These are phyloP conservation scores for Eidolon helvum DNA, from an alignment of 2,113 vertebrate genomes.

Conservation along the genomic window DNA sequence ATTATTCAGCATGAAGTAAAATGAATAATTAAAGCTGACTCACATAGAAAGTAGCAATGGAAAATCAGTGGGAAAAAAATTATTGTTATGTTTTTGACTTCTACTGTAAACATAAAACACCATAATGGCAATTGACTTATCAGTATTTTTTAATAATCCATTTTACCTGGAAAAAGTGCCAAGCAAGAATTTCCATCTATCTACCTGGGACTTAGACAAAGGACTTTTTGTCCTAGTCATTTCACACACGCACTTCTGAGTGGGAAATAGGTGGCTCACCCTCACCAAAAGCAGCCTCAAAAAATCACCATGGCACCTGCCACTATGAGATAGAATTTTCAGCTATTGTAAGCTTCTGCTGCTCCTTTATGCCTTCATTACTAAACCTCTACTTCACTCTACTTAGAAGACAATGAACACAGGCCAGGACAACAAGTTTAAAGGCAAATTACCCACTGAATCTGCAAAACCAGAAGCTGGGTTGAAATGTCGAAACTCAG, in stretches of 20 bases:
- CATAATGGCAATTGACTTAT: background rate
- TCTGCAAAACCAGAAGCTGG: background rate
- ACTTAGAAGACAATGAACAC: background rate
- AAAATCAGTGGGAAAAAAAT: constrained; percentile 16
- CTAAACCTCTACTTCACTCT: background rate
- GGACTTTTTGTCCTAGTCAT: background rate
- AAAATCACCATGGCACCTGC: background rate
- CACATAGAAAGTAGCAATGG: background rate
- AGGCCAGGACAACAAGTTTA: background rate
- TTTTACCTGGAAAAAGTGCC: background rate
- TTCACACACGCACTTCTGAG: background rate
- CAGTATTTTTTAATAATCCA: constrained; percentile 55
- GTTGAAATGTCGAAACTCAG: background rate
- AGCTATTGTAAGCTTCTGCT: background rate
- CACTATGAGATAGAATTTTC: background rate
- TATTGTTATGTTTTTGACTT: constrained; percentile 17
- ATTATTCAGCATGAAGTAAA: constrained; percentile 6
- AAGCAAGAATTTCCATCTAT: background rate
- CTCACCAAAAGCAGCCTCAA: background rate
- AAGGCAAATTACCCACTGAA: background rate
- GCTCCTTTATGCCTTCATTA: background rate
- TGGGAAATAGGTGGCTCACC: background rate
- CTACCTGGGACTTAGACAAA: background rate
- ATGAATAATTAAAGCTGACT: constrained; percentile 31
- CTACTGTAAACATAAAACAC: constrained; percentile 36